A percentile compares a stretch with the other conserved stretches of the same genome.
Evolutionary conservation across 2,888 invertebrate genomes (phyloP).

Genomic region (Idaea biselata): DNA sequence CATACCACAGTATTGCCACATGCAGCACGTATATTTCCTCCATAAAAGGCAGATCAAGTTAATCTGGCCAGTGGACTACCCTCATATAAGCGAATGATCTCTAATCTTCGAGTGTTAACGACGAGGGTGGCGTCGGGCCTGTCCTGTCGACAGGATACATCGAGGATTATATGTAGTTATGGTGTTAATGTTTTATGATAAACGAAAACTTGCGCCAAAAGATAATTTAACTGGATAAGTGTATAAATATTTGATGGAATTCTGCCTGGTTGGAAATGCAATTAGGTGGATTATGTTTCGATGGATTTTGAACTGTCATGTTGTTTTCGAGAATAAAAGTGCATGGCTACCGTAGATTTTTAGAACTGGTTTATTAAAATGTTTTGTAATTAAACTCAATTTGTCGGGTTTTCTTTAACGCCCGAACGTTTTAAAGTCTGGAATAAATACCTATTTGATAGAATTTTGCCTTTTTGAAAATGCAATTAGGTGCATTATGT

Average conservation of each 20-base stretch:
- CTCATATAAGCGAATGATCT: constrained; percentile 57
- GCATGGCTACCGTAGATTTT: background rate
- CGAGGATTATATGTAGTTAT: constrained; percentile 47
- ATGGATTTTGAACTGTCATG: constrained; percentile 3
- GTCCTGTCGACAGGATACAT: constrained; percentile 64
- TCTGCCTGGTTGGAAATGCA: background rate
- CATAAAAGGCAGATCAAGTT: constrained; percentile 10
- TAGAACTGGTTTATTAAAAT: no score
- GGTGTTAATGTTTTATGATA: constrained; percentile 37
- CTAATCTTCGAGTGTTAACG: constrained; percentile 70
- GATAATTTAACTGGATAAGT: constrained; percentile 17
- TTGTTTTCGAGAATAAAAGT: constrained; percentile 7
- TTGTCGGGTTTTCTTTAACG: no score
- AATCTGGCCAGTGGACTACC: constrained; percentile 33
- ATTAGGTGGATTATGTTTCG: background rate
- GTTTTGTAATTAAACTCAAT: no score
- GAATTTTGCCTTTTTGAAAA: no score
- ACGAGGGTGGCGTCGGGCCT: constrained; percentile 61
- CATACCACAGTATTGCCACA: no score
- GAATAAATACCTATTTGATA: no score
- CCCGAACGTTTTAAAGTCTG: no score
- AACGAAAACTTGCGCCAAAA: constrained; percentile 4
- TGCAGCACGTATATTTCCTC: no score
- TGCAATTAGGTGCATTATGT: no score
- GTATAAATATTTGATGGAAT: constrained; percentile 6